Evolutionary conservation across 2,113 vertebrate genomes (phyloP).

Genomic region (Okapia johnstoni): DNA sequence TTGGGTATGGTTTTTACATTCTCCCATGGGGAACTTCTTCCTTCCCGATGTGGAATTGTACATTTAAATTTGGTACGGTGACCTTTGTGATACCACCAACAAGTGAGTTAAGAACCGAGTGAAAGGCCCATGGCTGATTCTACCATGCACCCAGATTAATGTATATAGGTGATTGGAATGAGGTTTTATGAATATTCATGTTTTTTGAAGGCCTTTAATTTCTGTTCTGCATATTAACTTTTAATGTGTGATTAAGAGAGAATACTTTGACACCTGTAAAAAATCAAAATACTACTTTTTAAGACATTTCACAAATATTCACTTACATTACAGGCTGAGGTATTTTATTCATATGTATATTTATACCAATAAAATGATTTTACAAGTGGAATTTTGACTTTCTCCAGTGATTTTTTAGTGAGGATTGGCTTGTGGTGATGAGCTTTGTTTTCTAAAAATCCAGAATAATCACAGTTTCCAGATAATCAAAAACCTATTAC

Average conservation of each 20-base stretch:
- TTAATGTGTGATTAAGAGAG: constrained; percentile 77
- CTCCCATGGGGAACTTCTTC: constrained; percentile 79
- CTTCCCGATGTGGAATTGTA: constrained; percentile 77
- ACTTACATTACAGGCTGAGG: constrained; percentile 81
- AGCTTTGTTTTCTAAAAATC: not conserved
- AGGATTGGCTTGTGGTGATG: not conserved
- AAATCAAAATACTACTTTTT: constrained; percentile 73
- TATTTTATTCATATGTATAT: constrained; percentile 91
- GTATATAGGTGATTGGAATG: constrained; percentile 79
- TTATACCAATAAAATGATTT: constrained; percentile 96
- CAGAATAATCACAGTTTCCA: not conserved
- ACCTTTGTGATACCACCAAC: constrained; percentile 68
- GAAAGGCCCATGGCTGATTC: constrained; percentile 36
- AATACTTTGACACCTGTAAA: constrained; percentile 79
- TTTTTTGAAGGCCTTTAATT: constrained; percentile 75
- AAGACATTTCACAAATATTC: constrained; percentile 79
- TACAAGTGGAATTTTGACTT: constrained; percentile 79
- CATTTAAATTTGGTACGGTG: constrained; percentile 69
- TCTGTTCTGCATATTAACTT: constrained; percentile 82
- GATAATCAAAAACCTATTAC: not conserved
- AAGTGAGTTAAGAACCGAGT: constrained; percentile 71
- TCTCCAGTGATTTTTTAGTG: not conserved
- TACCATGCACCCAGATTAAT: constrained; percentile 66
- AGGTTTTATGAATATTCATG: constrained; percentile 80
- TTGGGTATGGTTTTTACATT: constrained; percentile 84